Conservation (phyloP, 2,888 invertebrate genomes). For the Dendrolimus houi region DNA sequence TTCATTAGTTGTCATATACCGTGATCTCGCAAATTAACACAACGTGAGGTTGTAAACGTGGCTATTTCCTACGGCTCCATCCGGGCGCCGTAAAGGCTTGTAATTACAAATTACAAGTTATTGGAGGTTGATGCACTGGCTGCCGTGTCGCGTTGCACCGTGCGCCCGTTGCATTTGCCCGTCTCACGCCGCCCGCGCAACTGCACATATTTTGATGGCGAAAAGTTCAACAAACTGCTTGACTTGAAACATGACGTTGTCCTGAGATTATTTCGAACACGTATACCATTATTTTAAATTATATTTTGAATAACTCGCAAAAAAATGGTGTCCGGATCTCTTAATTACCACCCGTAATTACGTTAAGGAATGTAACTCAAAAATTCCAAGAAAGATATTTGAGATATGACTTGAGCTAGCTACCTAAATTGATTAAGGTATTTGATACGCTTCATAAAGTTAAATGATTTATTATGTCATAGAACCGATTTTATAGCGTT, state of each 20-base stretch:
- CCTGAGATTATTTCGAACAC: slow-evolving; percentile 34
- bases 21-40: slow-evolving; percentile 6
- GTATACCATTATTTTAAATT: slow-evolving; percentile 51
- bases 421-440: slow-evolving; percentile 7
- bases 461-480: slow-evolving; percentile 1
- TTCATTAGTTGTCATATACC: neutral
- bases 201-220: slow-evolving; percentile 36
- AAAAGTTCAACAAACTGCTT: slow-evolving; percentile 69
- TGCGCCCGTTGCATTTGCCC: slow-evolving; percentile 32
- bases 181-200: slow-evolving; percentile 21
- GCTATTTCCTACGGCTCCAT: slow-evolving; percentile 55
- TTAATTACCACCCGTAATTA: slow-evolving; percentile 32
- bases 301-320: slow-evolving; percentile 54
- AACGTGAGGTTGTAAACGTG: slow-evolving; percentile 49
- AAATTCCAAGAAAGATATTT: slow-evolving; percentile 30
- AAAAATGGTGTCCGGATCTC: slow-evolving; percentile 32
- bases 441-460: slow-evolving; percentile 16
- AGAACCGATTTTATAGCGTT: too few relatives aligned
- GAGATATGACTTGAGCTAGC: slow-evolving; percentile 3
- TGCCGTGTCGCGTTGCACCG: slow-evolving; percentile 22
- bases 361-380: slow-evolving; percentile 22
- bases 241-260: slow-evolving; percentile 35
- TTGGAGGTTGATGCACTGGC: slow-evolving; percentile 65
- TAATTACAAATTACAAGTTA: slow-evolving; percentile 72
- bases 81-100: slow-evolving; percentile 63